phyloP scores from a whole-genome alignment of 2,113 vertebrate genomes.

The Eulemur rufifrons region DNA sequence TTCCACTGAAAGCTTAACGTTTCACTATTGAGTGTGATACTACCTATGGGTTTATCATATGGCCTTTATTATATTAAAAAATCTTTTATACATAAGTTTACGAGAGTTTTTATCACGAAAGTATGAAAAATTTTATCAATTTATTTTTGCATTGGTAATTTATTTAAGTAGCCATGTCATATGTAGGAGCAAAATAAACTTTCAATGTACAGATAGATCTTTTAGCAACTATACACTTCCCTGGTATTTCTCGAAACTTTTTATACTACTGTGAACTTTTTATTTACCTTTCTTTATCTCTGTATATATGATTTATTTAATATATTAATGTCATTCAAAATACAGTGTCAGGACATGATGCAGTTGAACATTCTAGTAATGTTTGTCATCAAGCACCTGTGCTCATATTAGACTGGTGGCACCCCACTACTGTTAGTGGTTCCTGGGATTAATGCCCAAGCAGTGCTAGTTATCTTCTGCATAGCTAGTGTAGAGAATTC shows the following conservation, averaged over 20 bases:
- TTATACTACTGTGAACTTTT: too few species aligned
- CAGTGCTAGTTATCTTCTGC: conserved; percentile 86
- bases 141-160: background rate
- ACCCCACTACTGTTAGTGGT: conserved; percentile 92
- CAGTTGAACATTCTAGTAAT: conserved; percentile 97
- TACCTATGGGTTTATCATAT: too few species aligned
- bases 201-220: background rate
- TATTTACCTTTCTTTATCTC: too few species aligned
- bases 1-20: too few species aligned
- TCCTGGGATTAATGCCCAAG: conserved; percentile 90
- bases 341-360: conserved; percentile 99
- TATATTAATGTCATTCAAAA: conserved; percentile 99
- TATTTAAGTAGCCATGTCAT: background rate
- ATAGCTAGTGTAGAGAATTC: conserved; percentile 88
- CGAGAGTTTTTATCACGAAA: too few species aligned
- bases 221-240: background rate
- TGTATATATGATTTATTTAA: conserved; percentile 90
- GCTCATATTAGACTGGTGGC: conserved; percentile 89
- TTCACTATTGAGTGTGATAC: too few species aligned
- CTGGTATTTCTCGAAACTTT: too few species aligned
- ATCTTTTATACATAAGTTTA: too few species aligned
- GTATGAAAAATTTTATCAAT: too few species aligned
- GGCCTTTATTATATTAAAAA: too few species aligned
- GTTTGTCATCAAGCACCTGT: conserved; percentile 96
- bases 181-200: conserved; percentile 6